Evolutionary conservation across 2,888 invertebrate species (phyloP).

Genomic region (Gastracanthus pulcherrimus): DNA sequence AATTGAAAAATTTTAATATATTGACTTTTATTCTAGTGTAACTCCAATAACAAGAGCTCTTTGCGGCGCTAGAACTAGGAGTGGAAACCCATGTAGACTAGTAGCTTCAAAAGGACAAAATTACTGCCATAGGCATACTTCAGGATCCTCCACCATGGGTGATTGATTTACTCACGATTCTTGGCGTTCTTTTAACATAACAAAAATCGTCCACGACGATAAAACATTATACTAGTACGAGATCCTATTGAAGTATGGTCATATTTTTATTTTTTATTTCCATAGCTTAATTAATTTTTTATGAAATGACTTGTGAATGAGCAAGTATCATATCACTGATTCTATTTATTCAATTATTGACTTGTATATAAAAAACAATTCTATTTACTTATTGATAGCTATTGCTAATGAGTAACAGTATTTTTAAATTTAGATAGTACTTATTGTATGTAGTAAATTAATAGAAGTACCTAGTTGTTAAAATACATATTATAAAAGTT

Average conservation of each 20-base stretch:
- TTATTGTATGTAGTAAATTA: neutral
- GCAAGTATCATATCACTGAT: neutral
- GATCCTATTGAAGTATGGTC: neutral
- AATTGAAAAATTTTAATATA: no score
- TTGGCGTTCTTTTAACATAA: no score
- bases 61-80: constrained; percentile 68
- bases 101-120: constrained; percentile 58
- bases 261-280: neutral
- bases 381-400: neutral
- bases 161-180: constrained; percentile 58
- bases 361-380: neutral
- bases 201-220: neutral
- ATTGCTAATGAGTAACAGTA: neutral
- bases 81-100: constrained; percentile 66
- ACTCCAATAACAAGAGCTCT: constrained; percentile 60
- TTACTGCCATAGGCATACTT: constrained; percentile 65
- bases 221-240: neutral
- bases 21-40: constrained; percentile 58
- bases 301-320: neutral
- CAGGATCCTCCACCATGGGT: constrained; percentile 63
- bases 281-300: neutral
- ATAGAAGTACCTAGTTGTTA: neutral
- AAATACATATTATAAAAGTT: neutral
- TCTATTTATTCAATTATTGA: neutral
- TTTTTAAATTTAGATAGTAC: neutral